Evolutionary conservation across 2,888 invertebrate genomes (phyloP), one percentile per base, ranked within the genome.

Genomic region (Archaeoteleia sp.): DNA sequence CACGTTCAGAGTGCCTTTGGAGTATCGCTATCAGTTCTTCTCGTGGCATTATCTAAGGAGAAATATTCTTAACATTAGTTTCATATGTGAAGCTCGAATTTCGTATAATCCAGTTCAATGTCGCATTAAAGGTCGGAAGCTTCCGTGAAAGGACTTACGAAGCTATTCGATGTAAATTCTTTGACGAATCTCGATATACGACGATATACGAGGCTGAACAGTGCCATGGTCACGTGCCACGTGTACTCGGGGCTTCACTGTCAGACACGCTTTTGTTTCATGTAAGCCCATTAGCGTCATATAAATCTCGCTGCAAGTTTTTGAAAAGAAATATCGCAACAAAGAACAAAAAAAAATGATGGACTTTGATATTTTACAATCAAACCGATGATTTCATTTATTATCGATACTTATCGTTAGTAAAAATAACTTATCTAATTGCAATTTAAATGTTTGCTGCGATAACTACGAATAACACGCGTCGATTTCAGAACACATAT

Each of bases 221-320:
- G 67, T 67, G 61, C 55, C 67, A 67, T 42, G 61, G 67, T 62
- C 61, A 61, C 67, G 61, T 67, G 55, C 39, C 54, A 51, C 67
- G 51, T 45, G 61, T 61, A 55, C 14, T 49, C 39, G 51, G 55
- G 55, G 67, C 67, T 66, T 66, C 65, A 23, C 48, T 48, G 40
- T 58, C 53, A 39, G 53, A 39, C 65, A 51, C 27, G 45, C 57
- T 53, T 65, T 66, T 58, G 57, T 58, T 66, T 53, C 58, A 15
- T 34, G 58, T 66, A 58, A 65, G 37, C 57, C 30, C 46, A 42
- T 65, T 58, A 58, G 15, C 23, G 43, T 34, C 43, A 42, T 29
- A 13, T 20, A 20, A 54, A 54, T 54, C 54, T 53, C 15, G 12
- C 27, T 29, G 35, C 46, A 51, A 27, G 10, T 48, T 48, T n/a